Conservation (phyloP, 1,140 invertebrate species). For the Trigoniulus corallinus region DNA sequence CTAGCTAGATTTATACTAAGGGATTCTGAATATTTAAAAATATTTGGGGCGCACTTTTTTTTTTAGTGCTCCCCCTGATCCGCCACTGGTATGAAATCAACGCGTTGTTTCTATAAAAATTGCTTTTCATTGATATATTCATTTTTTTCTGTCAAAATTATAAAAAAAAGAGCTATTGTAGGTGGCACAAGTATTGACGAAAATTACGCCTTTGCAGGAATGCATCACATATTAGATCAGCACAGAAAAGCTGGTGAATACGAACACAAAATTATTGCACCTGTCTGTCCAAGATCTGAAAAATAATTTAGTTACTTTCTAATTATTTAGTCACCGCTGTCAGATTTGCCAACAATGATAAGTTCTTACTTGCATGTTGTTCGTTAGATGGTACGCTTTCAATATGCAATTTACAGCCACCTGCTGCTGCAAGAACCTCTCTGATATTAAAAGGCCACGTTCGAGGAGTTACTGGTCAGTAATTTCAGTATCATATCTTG, state of each 20-base stretch:
- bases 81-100: too few relatives aligned
- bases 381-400: constrained; percentile 63
- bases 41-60: too few relatives aligned
- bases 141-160: constrained; percentile 92
- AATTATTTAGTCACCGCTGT: constrained; percentile 49
- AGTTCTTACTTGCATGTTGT: constrained; percentile 56
- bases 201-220: constrained; percentile 67
- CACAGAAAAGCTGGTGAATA: constrained; percentile 16
- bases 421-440: constrained; percentile 49
- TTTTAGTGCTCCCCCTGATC: too few relatives aligned
- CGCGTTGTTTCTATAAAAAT: too few relatives aligned
- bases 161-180: constrained; percentile 33
- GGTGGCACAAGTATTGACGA: constrained; percentile 50
- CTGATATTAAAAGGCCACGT: constrained; percentile 55
- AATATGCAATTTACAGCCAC: constrained; percentile 55
- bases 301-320: not conserved
- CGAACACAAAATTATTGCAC: too few relatives aligned
- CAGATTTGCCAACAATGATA: constrained; percentile 77
- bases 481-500: not conserved
- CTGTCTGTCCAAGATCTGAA: constrained; percentile 4
- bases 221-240: constrained; percentile 75
- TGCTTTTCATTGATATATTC: too few relatives aligned
- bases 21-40: too few relatives aligned
- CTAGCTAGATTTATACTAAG: too few relatives aligned
- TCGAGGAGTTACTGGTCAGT: constrained; percentile 49